Base-by-base conservation (phyloP, 2,113 vertebrate species). In the Amblyopsis rosae region DNA sequence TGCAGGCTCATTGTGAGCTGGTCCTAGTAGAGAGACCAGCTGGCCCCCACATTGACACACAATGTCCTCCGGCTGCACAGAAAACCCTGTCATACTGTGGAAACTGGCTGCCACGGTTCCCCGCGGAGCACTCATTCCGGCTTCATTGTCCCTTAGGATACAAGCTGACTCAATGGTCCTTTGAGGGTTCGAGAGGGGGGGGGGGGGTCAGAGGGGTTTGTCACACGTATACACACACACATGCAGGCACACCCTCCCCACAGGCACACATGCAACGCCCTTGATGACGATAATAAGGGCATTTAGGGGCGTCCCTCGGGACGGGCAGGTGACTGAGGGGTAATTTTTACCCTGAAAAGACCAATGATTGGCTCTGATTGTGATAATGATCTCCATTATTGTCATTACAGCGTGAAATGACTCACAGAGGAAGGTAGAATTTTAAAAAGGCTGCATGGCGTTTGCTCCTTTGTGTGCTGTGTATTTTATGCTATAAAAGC, bases 291-390 rank as follows among this genome's bases (percentile, higher is more conserved):
- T 91, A 90, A 91, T 89, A 85, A 88, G 90, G 88, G 85, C 86
- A 90, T 90, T 91, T 90, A 89, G 85, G 77, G 84, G 84, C 33
- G 76, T 87, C 90, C 81, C 83, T 69, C 66, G 84, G 81, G 90
- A 90, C 53, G 6, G 87, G 85, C 90, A 89, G 87, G 90, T 90
- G 88, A 91, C 81, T 87, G 82, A 89, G 74, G 87, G 82, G 85
- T 90, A 88, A 91, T 91, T 89, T 90, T 89, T 85, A 61, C 84
- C 80, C 84, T 88, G 81, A 91, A 91, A 91, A 89, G 87, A 83
- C 80, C 86, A 79, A 86, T 89, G 90, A 90, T 91, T 90, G 86
- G 86, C 85, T 90, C 66, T 89, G 86, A 91, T 90, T 89, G 88
- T 72, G 87, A 89, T 91, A 88, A 91, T 88, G 82, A 89, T 88